Percentiles rank a stretch among this genome's conserved stretches.
Conservation (phyloP, 92 coral and sea anemone species). For the Epizoanthus illoricatus region DNA sequence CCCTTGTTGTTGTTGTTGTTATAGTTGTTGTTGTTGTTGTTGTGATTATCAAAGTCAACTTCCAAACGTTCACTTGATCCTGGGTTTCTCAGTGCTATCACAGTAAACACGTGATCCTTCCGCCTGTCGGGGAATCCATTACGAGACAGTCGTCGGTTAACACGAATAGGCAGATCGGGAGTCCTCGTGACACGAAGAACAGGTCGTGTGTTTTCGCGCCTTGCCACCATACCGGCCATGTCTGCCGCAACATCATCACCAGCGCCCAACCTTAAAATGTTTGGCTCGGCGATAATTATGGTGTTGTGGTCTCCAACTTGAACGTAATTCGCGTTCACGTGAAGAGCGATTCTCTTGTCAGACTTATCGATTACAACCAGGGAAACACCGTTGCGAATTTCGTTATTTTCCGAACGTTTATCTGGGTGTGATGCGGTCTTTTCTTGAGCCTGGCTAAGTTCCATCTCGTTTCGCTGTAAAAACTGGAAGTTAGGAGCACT, state of each 20-base stretch:
- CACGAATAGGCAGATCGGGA: conserved; percentile 21
- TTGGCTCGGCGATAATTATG: background rate
- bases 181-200: background rate
- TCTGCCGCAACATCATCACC: background rate
- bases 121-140: background rate
- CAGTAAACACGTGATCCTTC: conserved; percentile 10
- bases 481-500: background rate
- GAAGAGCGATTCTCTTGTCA: background rate
- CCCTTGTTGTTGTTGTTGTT: background rate
- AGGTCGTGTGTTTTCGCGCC: background rate
- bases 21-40: too few species aligned
- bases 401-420: background rate
- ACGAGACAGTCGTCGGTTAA: background rate
- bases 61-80: background rate
- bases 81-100: too few species aligned
- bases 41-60: background rate
- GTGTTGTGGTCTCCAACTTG: conserved; percentile 6
- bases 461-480: background rate
- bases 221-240: background rate
- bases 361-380: conserved; percentile 1
- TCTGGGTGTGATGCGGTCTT: background rate
- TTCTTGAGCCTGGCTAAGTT: background rate
- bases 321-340: background rate
- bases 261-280: background rate
- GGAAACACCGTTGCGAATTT: background rate